Conservation (phyloP, 2,797 vertebrate species). For the Cynopterus sphinx region DNA sequence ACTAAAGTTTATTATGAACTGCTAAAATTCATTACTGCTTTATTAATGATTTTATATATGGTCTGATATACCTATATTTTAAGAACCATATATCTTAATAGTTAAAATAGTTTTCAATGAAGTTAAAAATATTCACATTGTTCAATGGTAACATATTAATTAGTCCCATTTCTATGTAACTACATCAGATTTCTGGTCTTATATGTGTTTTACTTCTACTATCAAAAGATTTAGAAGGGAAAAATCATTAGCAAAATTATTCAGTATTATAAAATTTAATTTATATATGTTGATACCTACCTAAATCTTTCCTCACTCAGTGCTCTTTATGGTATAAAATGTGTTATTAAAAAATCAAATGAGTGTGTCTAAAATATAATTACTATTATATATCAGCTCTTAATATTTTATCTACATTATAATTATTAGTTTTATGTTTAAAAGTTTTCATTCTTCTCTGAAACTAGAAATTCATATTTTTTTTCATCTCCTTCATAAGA, state of each 20-base stretch:
- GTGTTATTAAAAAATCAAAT: not conserved
- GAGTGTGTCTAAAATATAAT: not conserved
- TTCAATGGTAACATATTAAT: not conserved
- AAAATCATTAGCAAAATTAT: not conserved
- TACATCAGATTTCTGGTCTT: not conserved
- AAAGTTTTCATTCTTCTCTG: not conserved
- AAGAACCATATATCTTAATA: not conserved
- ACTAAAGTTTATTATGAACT: slow-evolving; percentile 34
- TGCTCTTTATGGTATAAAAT: not conserved
- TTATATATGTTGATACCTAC: not conserved
- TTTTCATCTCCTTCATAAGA: not conserved
- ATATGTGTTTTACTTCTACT: not conserved
- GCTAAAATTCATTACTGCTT: slow-evolving; percentile 45
- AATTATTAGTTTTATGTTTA: not conserved
- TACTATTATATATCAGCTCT: not conserved
- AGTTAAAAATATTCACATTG: not conserved
- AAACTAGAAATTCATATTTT: not conserved
- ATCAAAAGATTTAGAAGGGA: not conserved
- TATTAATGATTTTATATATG: not conserved
- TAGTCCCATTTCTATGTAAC: not conserved
- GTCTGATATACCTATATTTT: not conserved
- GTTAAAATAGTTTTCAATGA: not conserved
- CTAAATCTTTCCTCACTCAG: not conserved
- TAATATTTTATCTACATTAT: not conserved
- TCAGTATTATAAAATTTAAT: not conserved